Evolutionary conservation across 2,113 vertebrate genomes (phyloP).

Genomic region (Gopherus evgoodei): DNA sequence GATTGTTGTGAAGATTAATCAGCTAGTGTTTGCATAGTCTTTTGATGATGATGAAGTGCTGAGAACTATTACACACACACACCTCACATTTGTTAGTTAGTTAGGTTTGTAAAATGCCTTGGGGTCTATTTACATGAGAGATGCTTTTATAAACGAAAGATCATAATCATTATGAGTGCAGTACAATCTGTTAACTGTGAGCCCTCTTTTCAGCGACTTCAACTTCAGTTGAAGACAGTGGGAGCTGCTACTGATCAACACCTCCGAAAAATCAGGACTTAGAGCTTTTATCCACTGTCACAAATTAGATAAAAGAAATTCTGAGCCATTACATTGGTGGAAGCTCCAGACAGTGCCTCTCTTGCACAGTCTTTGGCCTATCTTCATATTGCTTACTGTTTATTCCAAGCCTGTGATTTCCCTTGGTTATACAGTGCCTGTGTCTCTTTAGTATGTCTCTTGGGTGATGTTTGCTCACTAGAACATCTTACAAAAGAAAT

Average conservation of each 20-base stretch:
- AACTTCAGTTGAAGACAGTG: neutral
- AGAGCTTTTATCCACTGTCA: neutral
- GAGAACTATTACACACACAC: neutral
- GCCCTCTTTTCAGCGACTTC: neutral
- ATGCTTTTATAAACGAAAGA: neutral
- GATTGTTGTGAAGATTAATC: neutral
- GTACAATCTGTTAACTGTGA: neutral
- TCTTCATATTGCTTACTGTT: neutral
- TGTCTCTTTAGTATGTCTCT: rapidly evolving
- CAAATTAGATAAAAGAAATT: neutral
- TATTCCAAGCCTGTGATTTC: neutral
- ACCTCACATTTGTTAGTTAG: neutral
- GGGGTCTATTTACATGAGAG: neutral
- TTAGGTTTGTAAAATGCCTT: neutral
- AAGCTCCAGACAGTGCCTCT: neutral
- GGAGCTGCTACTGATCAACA: neutral
- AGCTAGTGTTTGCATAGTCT: neutral
- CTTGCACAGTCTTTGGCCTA: neutral
- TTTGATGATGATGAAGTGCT: neutral
- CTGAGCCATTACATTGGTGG: neutral
- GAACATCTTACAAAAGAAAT: neutral
- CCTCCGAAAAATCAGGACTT: neutral
- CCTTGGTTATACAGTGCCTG: rapidly evolving
- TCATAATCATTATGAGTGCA: neutral
- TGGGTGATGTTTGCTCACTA: neutral